Conservation (phyloP, 2,888 invertebrate species). For the Syritta pipiens region DNA sequence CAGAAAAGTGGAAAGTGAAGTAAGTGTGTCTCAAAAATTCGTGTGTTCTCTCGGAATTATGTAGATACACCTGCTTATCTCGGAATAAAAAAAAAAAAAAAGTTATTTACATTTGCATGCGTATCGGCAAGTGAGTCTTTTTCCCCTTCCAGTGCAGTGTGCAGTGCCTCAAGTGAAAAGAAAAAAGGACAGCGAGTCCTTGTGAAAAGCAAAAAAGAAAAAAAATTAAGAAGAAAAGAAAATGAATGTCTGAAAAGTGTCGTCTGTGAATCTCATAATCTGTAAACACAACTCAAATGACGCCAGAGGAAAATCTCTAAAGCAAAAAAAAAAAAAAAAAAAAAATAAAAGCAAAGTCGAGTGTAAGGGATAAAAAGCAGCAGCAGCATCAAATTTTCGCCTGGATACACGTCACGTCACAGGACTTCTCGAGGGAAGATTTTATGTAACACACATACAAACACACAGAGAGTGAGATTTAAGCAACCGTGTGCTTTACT, state of each 20-base stretch:
- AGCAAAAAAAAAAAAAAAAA: neutral
- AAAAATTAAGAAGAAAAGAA: no score
- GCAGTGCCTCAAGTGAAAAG: no score
- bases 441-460: neutral
- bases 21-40: no score
- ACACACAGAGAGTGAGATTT: no score
- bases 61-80: neutral
- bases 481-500: neutral
- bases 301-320: neutral
- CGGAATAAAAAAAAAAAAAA: neutral
- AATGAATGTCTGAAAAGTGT: no score
- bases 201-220: no score
- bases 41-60: neutral
- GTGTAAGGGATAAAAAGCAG: no score
- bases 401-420: neutral
- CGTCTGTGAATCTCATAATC: no score
- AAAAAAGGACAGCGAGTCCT: no score
- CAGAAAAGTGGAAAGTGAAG: no score
- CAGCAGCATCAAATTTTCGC: constrained; percentile 26
- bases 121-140: neutral
- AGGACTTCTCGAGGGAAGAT: constrained; percentile 8
- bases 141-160: no score
- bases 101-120: neutral
- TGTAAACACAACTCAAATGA: no score
- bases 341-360: neutral